A percentile compares a stretch with the other conserved stretches of the same genome.
phyloP scores from a whole-genome alignment of 2,113 vertebrate species.

The Chaetura pelagica region DNA sequence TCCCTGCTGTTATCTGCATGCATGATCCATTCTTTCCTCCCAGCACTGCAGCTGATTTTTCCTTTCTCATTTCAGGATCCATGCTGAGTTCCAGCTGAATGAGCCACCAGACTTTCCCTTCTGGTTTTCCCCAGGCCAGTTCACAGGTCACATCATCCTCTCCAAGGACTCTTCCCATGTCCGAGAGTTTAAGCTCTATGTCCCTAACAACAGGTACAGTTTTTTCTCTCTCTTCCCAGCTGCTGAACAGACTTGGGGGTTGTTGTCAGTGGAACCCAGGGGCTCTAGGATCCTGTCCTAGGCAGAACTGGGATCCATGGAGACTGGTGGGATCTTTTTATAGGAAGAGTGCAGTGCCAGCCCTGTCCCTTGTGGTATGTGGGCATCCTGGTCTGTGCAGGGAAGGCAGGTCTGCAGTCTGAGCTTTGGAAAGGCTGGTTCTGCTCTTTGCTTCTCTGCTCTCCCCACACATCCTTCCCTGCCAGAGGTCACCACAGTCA shows the following conservation, averaged over 20 bases:
- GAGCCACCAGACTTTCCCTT: conserved; percentile 95
- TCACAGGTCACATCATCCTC: conserved; percentile 91
- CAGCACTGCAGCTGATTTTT: not conserved
- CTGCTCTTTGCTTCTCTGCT: not conserved
- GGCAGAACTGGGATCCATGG: not conserved
- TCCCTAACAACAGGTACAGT: conserved; percentile 89
- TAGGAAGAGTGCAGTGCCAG: not conserved
- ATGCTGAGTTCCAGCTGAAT: conserved; percentile 96
- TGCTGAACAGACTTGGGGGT: not conserved
- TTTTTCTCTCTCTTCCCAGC: not conserved
- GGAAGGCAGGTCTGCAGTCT: not conserved
- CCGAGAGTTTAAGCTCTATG: conserved; percentile 90
- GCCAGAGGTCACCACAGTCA: not conserved
- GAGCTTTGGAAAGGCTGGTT: not conserved
- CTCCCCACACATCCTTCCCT: not conserved
- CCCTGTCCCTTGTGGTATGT: not conserved
- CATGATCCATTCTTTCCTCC: not conserved
- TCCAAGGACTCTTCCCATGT: conserved; percentile 92
- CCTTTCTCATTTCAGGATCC: conserved; percentile 83
- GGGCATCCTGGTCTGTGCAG: not conserved
- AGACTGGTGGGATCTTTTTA: not conserved
- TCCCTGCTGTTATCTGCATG: not conserved
- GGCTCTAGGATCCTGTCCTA: not conserved
- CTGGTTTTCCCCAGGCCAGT: conserved; percentile 98
- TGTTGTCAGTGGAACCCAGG: not conserved